Evolutionary conservation across 2,888 invertebrate species (phyloP).

Genomic region (Spialia ferax): DNA sequence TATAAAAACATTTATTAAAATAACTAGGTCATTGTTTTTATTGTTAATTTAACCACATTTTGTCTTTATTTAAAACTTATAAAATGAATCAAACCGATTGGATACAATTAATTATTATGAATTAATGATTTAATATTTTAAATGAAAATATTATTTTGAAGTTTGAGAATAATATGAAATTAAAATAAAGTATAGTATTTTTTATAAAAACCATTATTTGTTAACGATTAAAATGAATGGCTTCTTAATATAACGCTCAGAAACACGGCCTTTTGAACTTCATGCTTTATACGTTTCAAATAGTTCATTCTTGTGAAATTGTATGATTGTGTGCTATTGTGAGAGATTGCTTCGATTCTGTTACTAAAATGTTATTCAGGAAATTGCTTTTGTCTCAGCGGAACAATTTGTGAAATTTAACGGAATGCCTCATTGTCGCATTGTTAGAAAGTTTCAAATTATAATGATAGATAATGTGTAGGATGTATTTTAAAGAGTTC

Average conservation of each 20-base stretch:
- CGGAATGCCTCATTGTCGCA: conserved; percentile 15
- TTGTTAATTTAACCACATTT: no score
- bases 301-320: conserved; percentile 21
- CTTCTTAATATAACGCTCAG: neutral
- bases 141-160: no score
- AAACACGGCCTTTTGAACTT: neutral
- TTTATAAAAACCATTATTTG: no score
- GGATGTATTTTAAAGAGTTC: no score
- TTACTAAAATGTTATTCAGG: conserved; percentile 39
- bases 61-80: no score
- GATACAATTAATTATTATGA: no score
- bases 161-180: no score
- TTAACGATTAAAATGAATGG: neutral
- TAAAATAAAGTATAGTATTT: no score
- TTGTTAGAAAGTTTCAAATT: conserved; percentile 16
- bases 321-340: conserved; percentile 31
- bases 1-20: no score
- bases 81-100: no score
- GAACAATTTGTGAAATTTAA: conserved; percentile 31
- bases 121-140: no score
- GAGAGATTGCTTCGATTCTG: conserved; percentile 37
- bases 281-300: conserved; percentile 16
- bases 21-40: no score
- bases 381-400: conserved; percentile 35
- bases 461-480: neutral